phyloP scores from a whole-genome alignment of 2,888 invertebrate genomes.

The Chalcosyrphus nemorum region DNA sequence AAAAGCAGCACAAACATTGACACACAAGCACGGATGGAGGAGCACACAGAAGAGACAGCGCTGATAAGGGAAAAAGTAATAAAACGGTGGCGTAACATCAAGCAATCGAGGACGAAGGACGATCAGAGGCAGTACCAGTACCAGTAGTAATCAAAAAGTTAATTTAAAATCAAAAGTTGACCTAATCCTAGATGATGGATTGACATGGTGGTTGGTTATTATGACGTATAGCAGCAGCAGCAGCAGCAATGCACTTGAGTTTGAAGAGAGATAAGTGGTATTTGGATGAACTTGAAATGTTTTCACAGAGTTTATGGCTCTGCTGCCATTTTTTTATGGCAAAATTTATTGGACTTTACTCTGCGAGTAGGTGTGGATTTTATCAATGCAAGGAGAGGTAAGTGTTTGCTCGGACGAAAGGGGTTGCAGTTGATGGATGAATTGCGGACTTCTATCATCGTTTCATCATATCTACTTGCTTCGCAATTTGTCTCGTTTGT shows the following conservation, averaged over 20 bases:
- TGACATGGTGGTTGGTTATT: constrained; percentile 1
- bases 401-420: neutral
- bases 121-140: neutral
- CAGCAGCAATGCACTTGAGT: neutral
- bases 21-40: neutral
- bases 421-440: neutral
- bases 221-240: too few species aligned
- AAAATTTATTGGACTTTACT: neutral
- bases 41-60: neutral
- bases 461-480: neutral
- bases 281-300: neutral
- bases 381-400: neutral
- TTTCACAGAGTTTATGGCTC: neutral
- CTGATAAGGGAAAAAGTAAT: constrained; percentile 25
- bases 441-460: neutral
- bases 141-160: constrained; percentile 28
- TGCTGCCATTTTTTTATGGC: neutral
- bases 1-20: constrained; percentile 4
- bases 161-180: constrained; percentile 44
- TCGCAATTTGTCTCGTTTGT: neutral
- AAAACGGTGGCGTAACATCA: constrained; percentile 30
- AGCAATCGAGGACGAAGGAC: neutral
- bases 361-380: neutral
- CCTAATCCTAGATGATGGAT: constrained; percentile 34
- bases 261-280: neutral